These are phyloP conservation scores for Odontamblyopus lacepedii DNA, from an alignment of 2,797 vertebrate species.

Conservation along the genomic window DNA sequence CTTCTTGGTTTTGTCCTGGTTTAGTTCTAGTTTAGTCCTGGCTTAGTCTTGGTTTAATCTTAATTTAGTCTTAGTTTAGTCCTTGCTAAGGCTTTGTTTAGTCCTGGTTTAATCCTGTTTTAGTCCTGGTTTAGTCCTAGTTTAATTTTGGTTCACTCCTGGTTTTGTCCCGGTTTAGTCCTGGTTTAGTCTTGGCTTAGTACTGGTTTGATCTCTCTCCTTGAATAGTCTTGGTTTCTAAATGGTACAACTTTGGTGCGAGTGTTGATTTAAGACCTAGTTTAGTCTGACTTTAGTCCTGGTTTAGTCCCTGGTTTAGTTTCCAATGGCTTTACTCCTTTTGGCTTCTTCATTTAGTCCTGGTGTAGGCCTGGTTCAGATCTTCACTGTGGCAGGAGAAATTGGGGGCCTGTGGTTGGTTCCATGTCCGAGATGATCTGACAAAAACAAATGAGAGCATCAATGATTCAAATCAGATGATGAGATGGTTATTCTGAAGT, in stretches of 20 bases:
- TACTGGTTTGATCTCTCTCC: not conserved
- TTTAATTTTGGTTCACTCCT: not conserved
- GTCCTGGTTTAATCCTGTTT: not conserved
- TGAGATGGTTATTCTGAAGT: too few relatives aligned
- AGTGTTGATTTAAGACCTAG: not conserved
- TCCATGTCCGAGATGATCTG: too few relatives aligned
- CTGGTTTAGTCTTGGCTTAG: not conserved
- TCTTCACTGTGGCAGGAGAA: too few relatives aligned
- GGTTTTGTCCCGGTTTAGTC: not conserved
- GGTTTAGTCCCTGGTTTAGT: not conserved
- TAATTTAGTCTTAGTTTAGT: not conserved
- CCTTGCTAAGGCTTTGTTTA: not conserved
- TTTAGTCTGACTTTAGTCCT: not conserved
- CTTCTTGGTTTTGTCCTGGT: not conserved
- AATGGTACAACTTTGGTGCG: too few relatives aligned
- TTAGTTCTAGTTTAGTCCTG: not conserved
- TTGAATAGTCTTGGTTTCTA: not conserved
- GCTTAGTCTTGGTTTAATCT: not conserved
- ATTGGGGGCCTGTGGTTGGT: too few relatives aligned
- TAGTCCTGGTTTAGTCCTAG: conserved; percentile 11
- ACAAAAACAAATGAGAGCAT: too few relatives aligned
- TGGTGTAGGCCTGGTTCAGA: not conserved
- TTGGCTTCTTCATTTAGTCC: not conserved
- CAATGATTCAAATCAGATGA: too few relatives aligned
- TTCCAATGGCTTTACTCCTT: too few relatives aligned